Conservation (phyloP, 2,888 invertebrate species). For the Ichneumoninae sp. region DNA sequence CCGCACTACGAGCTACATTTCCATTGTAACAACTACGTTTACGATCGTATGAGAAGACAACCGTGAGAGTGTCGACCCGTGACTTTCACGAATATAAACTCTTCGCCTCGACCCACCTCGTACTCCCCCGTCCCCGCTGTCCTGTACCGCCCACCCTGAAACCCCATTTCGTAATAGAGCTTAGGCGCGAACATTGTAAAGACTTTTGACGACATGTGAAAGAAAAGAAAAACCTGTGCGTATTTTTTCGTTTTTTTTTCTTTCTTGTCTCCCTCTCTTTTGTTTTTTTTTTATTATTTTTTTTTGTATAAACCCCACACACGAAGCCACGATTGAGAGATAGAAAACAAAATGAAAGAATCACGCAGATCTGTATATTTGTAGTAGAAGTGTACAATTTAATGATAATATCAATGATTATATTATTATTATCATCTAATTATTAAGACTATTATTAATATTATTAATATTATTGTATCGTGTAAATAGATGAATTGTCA, state of each 20-base stretch:
- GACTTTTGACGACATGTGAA: constrained; percentile 69
- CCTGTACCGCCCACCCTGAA: constrained; percentile 38
- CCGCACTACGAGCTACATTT: constrained; percentile 27
- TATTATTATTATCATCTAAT: constrained; percentile 77
- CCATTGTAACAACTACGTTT: constrained; percentile 53
- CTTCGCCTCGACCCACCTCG: constrained; percentile 45
- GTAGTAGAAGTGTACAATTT: constrained; percentile 81
- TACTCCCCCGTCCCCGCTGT: constrained; percentile 26
- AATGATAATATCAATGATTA: constrained; percentile 76
- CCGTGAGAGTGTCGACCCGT: constrained; percentile 22
- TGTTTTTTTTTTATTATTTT: background rate
- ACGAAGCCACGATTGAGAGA: constrained; percentile 4
- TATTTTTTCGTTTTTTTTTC: constrained; percentile 69
- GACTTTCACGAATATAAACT: constrained; percentile 55
- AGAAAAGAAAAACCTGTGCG: constrained; percentile 64
- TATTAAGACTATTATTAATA: constrained; percentile 73
- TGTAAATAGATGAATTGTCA: constrained; percentile 83
- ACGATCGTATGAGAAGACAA: constrained; percentile 48
- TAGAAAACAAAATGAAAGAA: constrained; percentile 64
- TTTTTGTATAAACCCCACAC: constrained; percentile 52
- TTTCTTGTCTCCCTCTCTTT: constrained; percentile 10
- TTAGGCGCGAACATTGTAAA: constrained; percentile 75
- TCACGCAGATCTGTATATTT: constrained; percentile 82
- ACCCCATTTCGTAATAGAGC: constrained; percentile 52
- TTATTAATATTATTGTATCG: constrained; percentile 73